Evolutionary conservation across 2,797 vertebrate genomes (phyloP).

Genomic region (Bovichtus diacanthus): DNA sequence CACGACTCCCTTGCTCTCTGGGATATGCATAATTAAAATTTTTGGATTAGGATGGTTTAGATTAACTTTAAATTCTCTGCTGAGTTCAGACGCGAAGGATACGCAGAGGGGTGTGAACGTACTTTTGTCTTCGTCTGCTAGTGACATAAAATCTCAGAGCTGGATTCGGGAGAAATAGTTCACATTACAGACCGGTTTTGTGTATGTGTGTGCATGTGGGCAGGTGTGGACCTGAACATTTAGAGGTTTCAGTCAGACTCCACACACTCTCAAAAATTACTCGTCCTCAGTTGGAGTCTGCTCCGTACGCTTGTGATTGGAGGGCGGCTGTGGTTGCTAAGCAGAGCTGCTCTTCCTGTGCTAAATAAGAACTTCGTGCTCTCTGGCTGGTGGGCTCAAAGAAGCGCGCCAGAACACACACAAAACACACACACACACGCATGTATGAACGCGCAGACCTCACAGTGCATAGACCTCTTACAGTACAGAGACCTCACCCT

Average conservation of each 20-base stretch:
- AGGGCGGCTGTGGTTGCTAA: slow-evolving; percentile 87
- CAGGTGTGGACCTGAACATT: slow-evolving; percentile 64
- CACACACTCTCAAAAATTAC: slow-evolving; percentile 68
- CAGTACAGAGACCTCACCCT: slow-evolving; percentile 69
- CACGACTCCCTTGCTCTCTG: slow-evolving; percentile 64
- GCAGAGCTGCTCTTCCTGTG: slow-evolving; percentile 88
- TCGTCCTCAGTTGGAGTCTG: slow-evolving; percentile 78
- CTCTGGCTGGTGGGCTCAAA: slow-evolving; percentile 85
- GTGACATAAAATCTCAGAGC: slow-evolving; percentile 31
- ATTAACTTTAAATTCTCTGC: slow-evolving; percentile 72
- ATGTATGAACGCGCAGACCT: slow-evolving; percentile 45
- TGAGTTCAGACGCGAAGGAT: slow-evolving; percentile 58
- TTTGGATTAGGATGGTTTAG: slow-evolving; percentile 79
- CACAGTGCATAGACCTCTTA: slow-evolving; percentile 61
- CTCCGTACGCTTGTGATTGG: slow-evolving; percentile 84
- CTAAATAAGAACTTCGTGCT: slow-evolving; percentile 89
- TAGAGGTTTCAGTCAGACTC: slow-evolving; percentile 72
- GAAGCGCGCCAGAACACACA: slow-evolving; percentile 76
- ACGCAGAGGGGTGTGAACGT: slow-evolving; percentile 22
- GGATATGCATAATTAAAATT: slow-evolving; percentile 82
- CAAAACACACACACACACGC: not conserved
- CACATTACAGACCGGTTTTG: slow-evolving; percentile 25
- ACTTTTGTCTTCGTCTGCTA: slow-evolving; percentile 33
- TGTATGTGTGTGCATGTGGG: slow-evolving; percentile 51
- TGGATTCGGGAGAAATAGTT: slow-evolving; percentile 3